These are phyloP conservation scores for Esox masquinongy DNA, from an alignment of 2,797 vertebrate species.

Conservation along the genomic window DNA sequence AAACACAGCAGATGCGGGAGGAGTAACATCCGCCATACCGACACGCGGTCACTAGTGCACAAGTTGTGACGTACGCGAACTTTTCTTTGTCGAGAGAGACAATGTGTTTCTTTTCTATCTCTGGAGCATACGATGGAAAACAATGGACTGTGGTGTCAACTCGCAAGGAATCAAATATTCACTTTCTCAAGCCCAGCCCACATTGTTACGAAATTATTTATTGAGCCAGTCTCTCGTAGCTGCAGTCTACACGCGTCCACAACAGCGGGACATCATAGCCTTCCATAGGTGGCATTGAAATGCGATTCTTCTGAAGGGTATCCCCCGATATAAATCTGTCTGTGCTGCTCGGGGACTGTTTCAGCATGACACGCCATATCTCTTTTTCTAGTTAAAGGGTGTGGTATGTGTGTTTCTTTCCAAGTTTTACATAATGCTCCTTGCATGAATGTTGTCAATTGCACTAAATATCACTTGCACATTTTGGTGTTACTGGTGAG, in stretches of 20 bases:
- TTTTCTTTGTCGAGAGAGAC: neutral
- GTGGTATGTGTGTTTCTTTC: constrained; percentile 21
- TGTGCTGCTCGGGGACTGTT: constrained; percentile 1
- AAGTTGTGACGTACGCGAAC: neutral
- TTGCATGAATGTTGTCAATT: constrained; percentile 18
- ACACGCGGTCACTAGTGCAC: constrained; percentile 21
- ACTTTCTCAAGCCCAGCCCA: constrained; percentile 66
- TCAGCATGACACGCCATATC: constrained; percentile 1
- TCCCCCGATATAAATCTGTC: constrained; percentile 29
- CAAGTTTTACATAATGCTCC: constrained; percentile 32
- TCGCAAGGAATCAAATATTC: constrained; percentile 52
- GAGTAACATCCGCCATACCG: constrained; percentile 59
- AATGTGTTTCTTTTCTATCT: constrained; percentile 35
- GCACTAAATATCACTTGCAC: neutral
- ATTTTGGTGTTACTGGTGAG: neutral
- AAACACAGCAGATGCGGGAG: constrained; percentile 41
- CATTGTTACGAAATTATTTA: constrained; percentile 30
- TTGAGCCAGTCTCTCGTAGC: constrained; percentile 14
- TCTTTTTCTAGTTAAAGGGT: constrained; percentile 26
- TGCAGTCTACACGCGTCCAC: constrained; percentile 24
- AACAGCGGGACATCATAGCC: constrained; percentile 16
- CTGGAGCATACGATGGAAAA: constrained; percentile 43
- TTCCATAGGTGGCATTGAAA: constrained; percentile 33
- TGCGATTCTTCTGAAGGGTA: constrained; percentile 40
- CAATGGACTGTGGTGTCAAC: constrained; percentile 50